Evolutionary conservation across 2,113 vertebrate genomes (phyloP), one percentile per base, ranked within the genome.

Genomic region (Misgurnus mizolepis): DNA sequence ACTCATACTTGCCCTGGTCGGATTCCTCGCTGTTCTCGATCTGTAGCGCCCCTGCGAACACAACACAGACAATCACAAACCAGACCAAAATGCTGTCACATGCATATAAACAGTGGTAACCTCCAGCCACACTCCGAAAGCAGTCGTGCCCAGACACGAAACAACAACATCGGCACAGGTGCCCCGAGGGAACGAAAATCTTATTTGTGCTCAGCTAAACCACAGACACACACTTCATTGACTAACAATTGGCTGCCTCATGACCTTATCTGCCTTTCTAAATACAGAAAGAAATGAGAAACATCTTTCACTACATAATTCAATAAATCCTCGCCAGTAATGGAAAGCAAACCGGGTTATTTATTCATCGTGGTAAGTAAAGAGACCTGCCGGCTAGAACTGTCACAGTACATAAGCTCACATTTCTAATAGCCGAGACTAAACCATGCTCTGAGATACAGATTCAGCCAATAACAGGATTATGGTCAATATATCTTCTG

Each of bases 1-100:
- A 99, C 87, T 99, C 97, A 0, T 99, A 99, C 93, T 99, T 99
- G 86, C 98, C 98, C 93, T 99, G 97, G 93, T 99, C 98, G 0
- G 96, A 96, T 87, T 99, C 97, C 89, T 99, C 96, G 0, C 98
- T 99, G 93, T 96, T 97, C 88, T 99, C 98, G 75, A 99, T 98
- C 90, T 99, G 98, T 78, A 99, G 94, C 11, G 96, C 98, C 89
- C 98, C 98, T 99, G 93, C 69, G 88, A 84, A 87, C 27, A 89
- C 89, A 91, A 89, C 82, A 68, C 34, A 85, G 74, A 60, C 39
- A 39, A 17, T 80, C 39, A 70, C 47, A 55, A 66, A 56, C 49
- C 27, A 15, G 8, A 70, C 68, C 40, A 7, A 53, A 58, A 71
- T 17, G 45, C 53, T 61, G 60, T 60, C 34, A 40, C 43, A 79